Conservation (phyloP, 2,797 vertebrate species). For the Ambastaia sidthimunki region DNA sequence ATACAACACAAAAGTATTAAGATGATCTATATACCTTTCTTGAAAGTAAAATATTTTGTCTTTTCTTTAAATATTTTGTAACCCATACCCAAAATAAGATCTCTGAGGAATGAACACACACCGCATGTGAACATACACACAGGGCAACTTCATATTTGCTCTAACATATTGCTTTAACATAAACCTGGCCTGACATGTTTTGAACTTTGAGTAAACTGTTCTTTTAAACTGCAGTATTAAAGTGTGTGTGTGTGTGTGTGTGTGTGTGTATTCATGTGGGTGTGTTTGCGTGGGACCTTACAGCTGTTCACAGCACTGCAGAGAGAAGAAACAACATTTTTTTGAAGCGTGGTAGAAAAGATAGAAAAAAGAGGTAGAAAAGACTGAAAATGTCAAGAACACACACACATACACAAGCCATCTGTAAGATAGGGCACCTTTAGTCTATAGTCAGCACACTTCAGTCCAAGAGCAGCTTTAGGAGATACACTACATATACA, state of each 20-base stretch:
- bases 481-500: neutral
- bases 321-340: conserved; percentile 18
- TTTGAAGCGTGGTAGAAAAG: conserved; percentile 8
- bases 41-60: too few relatives aligned
- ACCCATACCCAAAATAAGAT: too few relatives aligned
- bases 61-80: too few relatives aligned
- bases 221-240: too few relatives aligned
- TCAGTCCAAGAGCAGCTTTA: neutral
- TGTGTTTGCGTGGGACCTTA: neutral
- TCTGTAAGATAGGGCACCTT: neutral
- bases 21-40: neutral
- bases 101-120: too few relatives aligned
- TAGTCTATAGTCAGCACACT: neutral
- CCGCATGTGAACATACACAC: too few relatives aligned
- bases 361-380: conserved; percentile 9
- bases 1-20: neutral
- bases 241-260: too few relatives aligned
- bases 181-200: too few relatives aligned
- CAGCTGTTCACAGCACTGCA: conserved; percentile 15
- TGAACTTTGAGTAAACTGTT: too few relatives aligned
- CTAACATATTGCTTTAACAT: too few relatives aligned
- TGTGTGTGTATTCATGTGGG: neutral
- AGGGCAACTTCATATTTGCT: too few relatives aligned
- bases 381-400: conserved; percentile 41
- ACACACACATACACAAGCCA: neutral